These are phyloP conservation scores for Poeciliopsis turrubarensis DNA, from an alignment of 2,113 vertebrate genomes.

Conservation along the genomic window DNA sequence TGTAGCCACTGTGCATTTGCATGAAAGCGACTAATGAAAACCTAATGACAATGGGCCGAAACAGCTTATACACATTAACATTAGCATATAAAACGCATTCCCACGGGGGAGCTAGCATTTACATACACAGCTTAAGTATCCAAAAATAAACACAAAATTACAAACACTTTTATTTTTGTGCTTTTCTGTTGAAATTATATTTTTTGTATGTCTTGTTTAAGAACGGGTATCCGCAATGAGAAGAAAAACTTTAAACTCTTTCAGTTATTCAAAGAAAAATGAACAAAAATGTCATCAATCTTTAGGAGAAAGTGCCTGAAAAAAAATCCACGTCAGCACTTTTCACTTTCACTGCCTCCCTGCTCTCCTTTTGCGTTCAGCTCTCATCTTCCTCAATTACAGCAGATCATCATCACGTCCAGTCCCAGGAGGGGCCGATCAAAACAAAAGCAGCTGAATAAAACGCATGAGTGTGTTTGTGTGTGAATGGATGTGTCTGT, in stretches of 20 bases:
- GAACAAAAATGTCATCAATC: conserved; percentile 20
- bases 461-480: conserved; percentile 2
- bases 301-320: conserved; percentile 9
- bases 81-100: conserved; percentile 77
- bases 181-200: background rate
- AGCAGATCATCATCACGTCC: conserved; percentile 63
- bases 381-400: conserved; percentile 65
- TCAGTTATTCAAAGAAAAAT: background rate
- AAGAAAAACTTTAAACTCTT: conserved; percentile 1
- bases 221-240: no score
- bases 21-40: conserved; percentile 75
- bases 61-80: conserved; percentile 74
- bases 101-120: conserved; percentile 34
- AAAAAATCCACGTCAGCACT: conserved; percentile 58
- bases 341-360: conserved; percentile 40
- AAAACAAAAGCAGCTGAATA: conserved; percentile 51
- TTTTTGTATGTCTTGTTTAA: background rate
- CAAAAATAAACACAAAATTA: background rate
- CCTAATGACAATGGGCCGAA: conserved; percentile 72
- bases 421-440: conserved; percentile 46
- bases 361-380: conserved; percentile 41
- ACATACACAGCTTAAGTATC: conserved; percentile 13
- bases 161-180: conserved; percentile 31
- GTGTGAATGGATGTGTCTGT: background rate
- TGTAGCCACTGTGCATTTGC: conserved; percentile 61